Evolutionary conservation across 2,888 invertebrate species (phyloP).

Genomic region (Cheilosia vernalis): DNA sequence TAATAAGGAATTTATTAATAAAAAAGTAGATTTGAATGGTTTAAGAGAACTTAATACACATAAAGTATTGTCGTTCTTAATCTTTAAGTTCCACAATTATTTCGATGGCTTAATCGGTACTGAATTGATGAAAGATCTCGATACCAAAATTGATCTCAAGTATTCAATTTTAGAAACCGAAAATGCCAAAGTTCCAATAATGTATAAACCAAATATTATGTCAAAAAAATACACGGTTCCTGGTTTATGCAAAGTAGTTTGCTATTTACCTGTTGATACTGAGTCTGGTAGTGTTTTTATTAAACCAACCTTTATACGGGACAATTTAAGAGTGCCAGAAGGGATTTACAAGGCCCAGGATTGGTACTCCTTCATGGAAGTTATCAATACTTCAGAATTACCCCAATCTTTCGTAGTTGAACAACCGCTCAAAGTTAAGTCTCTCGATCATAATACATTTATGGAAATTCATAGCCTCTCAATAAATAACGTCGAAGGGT

Average conservation of each 20-base stretch:
- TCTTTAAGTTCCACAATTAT: constrained; percentile 63
- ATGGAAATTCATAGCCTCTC: constrained; percentile 13
- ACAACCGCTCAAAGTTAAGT: constrained; percentile 24
- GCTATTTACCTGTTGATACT: background rate
- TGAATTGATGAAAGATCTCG: constrained; percentile 39
- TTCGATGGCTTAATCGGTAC: constrained; percentile 40
- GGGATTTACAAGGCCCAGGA: constrained; percentile 13
- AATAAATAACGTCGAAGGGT: background rate
- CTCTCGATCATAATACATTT: background rate
- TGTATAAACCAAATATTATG: background rate
- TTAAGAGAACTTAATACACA: constrained; percentile 39
- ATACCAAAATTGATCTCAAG: constrained; percentile 38
- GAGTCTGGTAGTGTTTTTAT: constrained; percentile 13
- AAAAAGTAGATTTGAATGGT: constrained; percentile 24
- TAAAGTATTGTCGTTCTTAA: background rate
- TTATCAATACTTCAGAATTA: constrained; percentile 29
- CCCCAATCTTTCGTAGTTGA: constrained; percentile 18
- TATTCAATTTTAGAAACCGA: background rate
- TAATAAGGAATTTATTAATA: constrained; percentile 7
- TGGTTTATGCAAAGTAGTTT: no score
- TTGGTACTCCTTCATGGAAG: constrained; percentile 4
- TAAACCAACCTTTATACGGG: background rate
- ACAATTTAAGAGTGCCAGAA: constrained; percentile 6
- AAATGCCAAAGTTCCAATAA: constrained; percentile 4
- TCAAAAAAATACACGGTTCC: background rate